Evolutionary conservation across 2,113 vertebrate species (phyloP).

Genomic region (Pedetes capensis): DNA sequence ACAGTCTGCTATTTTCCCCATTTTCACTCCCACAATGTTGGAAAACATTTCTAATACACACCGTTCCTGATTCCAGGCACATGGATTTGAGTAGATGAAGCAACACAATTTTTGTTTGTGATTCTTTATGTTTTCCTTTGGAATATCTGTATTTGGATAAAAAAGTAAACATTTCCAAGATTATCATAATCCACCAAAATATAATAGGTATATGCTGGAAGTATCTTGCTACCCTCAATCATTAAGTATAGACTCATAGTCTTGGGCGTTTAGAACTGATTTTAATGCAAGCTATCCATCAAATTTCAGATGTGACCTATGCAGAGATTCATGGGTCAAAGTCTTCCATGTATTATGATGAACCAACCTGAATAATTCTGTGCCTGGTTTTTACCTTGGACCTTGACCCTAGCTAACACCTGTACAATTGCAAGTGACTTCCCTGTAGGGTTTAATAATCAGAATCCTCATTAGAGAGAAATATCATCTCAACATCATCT

Average conservation of each 20-base stretch:
- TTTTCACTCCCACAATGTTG: slow-evolving; percentile 46
- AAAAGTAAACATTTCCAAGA: neutral
- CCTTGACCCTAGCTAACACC: slow-evolving; percentile 6
- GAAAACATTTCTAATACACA: slow-evolving; percentile 63
- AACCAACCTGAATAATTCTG: neutral
- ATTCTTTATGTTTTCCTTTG: slow-evolving; percentile 18
- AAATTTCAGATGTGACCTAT: neutral
- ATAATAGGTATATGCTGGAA: neutral
- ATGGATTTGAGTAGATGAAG: slow-evolving; percentile 29
- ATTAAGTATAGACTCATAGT: neutral
- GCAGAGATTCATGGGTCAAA: neutral
- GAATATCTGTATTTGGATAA: slow-evolving; percentile 32
- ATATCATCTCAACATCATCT: neutral
- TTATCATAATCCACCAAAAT: slow-evolving; percentile 22
- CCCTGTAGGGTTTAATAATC: neutral
- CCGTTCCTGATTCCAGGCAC: slow-evolving; percentile 35
- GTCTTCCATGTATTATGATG: neutral
- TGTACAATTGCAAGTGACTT: slow-evolving; percentile 8
- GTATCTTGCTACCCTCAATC: neutral
- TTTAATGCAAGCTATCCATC: neutral
- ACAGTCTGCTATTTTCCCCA: slow-evolving; percentile 23
- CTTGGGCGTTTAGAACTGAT: neutral
- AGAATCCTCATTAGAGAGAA: slow-evolving; percentile 23
- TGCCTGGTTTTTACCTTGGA: neutral
- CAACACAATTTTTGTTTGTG: slow-evolving; percentile 42